These are phyloP conservation scores for Antedon mediterranea DNA, from an alignment of 53 echinoderm and acorn worm genomes.

Conservation along the genomic window DNA sequence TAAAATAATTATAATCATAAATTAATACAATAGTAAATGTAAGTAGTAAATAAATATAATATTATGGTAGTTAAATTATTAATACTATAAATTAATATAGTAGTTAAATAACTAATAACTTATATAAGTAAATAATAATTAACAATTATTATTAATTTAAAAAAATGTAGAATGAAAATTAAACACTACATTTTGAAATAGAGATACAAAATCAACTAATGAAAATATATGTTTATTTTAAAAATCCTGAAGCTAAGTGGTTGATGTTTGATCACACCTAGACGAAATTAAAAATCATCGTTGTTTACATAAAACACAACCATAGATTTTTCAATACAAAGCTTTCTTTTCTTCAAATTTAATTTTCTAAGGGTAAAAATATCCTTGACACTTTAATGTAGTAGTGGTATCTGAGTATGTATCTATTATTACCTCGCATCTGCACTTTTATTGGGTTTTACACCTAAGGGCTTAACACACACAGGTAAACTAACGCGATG, in stretches of 20 bases:
- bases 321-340: neutral
- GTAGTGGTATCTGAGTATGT: neutral
- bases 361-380: neutral
- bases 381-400: neutral
- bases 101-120: too few relatives aligned
- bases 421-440: neutral
- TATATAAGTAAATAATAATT: too few relatives aligned
- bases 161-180: too few relatives aligned
- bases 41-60: too few relatives aligned
- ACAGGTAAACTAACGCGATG: neutral
- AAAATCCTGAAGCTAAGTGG: neutral
- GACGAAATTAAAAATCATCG: neutral
- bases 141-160: too few relatives aligned
- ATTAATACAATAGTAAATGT: too few relatives aligned
- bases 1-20: too few relatives aligned
- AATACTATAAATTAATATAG: too few relatives aligned
- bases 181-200: too few relatives aligned
- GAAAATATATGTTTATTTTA: too few relatives aligned
- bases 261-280: neutral
- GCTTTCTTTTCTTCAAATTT: neutral
- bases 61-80: too few relatives aligned
- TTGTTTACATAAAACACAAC: neutral
- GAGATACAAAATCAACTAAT: too few relatives aligned
- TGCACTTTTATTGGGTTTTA: neutral
- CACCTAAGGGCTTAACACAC: neutral